phyloP scores from a whole-genome alignment of 2,888 invertebrate species.

The Stramonita haemastoma region DNA sequence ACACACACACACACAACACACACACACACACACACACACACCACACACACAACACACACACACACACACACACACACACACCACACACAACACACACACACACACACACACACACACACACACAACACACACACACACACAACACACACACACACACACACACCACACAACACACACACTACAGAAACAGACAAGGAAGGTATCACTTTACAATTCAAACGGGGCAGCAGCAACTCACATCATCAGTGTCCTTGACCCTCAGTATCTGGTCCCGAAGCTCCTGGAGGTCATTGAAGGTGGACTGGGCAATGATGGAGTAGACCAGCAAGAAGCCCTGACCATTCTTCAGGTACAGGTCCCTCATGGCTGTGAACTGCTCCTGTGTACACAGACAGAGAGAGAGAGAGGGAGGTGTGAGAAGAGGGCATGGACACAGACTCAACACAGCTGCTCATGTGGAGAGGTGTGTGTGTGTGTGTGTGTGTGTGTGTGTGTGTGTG shows the following conservation, averaged over 20 bases:
- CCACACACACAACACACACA: neutral
- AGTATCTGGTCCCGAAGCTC: conserved; percentile 99
- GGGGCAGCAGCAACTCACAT: conserved; percentile 78
- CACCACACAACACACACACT: too few species aligned
- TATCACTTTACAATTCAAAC: neutral
- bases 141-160: too few species aligned
- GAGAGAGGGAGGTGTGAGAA: neutral
- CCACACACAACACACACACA: too few species aligned
- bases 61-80: conserved; percentile 1
- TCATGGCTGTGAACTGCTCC: conserved; percentile 99
- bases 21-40: neutral
- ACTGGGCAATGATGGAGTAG: conserved; percentile 99
- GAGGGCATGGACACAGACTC: neutral
- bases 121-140: too few species aligned
- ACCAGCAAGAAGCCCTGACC: conserved; percentile 99
- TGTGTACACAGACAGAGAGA: conserved; percentile 55
- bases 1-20: too few species aligned
- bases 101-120: too few species aligned
- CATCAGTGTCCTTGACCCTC: conserved; percentile 89
- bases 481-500: too few species aligned
- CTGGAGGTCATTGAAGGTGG: conserved; percentile 99
- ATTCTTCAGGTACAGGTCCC: conserved; percentile 99
- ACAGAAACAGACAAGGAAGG: too few species aligned
- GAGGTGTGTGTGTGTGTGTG: too few species aligned
- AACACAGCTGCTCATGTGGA: neutral